Evolutionary conservation across 1,140 invertebrate species (phyloP).

Genomic region (Brachionus calyciflorus): DNA sequence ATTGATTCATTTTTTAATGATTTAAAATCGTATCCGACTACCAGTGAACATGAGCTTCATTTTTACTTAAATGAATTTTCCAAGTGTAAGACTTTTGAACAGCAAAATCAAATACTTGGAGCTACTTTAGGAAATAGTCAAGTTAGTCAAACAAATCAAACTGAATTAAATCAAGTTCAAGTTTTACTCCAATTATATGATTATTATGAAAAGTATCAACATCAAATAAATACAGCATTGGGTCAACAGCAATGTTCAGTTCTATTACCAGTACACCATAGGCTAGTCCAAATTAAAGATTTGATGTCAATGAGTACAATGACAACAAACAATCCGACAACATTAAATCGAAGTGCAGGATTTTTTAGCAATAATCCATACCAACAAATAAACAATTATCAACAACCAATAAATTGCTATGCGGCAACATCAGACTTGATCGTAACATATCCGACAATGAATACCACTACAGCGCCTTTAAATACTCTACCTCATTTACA

Average conservation of each 20-base stretch:
- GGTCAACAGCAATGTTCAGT: conserved; percentile 46
- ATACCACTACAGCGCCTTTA: neutral
- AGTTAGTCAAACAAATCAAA: neutral
- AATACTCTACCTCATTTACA: conserved; percentile 27
- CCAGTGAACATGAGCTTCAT: conserved; percentile 30
- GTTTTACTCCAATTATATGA: conserved; percentile 27
- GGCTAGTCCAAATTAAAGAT: conserved; percentile 30
- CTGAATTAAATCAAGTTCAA: conserved; percentile 28
- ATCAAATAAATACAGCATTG: conserved; percentile 17
- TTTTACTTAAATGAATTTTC: conserved; percentile 41
- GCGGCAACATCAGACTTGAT: neutral
- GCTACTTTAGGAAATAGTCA: neutral
- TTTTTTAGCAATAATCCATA: neutral
- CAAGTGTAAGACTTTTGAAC: neutral
- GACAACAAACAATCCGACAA: neutral
- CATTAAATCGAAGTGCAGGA: neutral
- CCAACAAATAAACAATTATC: neutral
- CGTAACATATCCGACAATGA: neutral
- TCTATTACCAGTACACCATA: conserved; percentile 25
- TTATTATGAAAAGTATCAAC: conserved; percentile 43
- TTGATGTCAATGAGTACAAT: conserved; percentile 33
- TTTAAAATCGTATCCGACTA: neutral
- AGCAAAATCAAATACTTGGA: neutral
- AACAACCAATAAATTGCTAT: neutral
- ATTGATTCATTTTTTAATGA: conserved; percentile 12